Evolutionary conservation across 92 coral and sea anemone genomes (phyloP).

Genomic region (Plumapathes pennacea): DNA sequence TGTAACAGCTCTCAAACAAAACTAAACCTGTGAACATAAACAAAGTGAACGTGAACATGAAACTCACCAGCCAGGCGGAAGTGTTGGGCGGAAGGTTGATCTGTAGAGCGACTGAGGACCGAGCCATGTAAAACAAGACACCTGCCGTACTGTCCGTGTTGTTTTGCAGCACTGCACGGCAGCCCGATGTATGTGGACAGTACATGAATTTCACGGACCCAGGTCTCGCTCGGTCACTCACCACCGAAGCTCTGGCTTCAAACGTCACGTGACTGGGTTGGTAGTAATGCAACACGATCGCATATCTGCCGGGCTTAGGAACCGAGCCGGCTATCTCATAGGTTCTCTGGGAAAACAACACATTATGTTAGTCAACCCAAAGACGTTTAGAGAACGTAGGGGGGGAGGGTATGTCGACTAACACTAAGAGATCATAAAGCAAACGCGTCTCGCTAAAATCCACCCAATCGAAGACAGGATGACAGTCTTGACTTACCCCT

Average conservation of each 20-base stretch:
- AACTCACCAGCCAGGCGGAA: slow-evolving; percentile 90
- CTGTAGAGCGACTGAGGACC: slow-evolving; percentile 59
- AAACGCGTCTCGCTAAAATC: no score
- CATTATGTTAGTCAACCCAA: no score
- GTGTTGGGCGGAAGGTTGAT: slow-evolving; percentile 65
- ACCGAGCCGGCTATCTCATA: slow-evolving; percentile 31
- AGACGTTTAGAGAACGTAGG: no score
- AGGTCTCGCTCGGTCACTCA: slow-evolving; percentile 63
- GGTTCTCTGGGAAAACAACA: no score
- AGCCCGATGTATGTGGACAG: slow-evolving; percentile 93
- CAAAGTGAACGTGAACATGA: no score
- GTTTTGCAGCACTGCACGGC: slow-evolving; percentile 78
- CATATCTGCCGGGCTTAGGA: slow-evolving; percentile 72
- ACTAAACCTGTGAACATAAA: no score
- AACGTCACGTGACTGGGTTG: slow-evolving; percentile 86
- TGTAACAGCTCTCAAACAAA: no score
- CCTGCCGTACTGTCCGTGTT: slow-evolving; percentile 48
- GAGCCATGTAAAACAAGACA: slow-evolving; percentile 60
- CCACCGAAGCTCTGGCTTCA: slow-evolving; percentile 60
- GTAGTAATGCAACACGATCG: slow-evolving; percentile 86
- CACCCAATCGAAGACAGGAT: no score
- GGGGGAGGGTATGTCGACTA: no score
- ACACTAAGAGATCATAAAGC: no score
- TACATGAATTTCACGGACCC: slow-evolving; percentile 73
- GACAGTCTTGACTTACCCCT: slow-evolving; percentile 66